Percentiles rank a stretch among this genome's conserved stretches.
phyloP scores from a whole-genome alignment of 2,113 vertebrate genomes.

The Labeo catla region DNA sequence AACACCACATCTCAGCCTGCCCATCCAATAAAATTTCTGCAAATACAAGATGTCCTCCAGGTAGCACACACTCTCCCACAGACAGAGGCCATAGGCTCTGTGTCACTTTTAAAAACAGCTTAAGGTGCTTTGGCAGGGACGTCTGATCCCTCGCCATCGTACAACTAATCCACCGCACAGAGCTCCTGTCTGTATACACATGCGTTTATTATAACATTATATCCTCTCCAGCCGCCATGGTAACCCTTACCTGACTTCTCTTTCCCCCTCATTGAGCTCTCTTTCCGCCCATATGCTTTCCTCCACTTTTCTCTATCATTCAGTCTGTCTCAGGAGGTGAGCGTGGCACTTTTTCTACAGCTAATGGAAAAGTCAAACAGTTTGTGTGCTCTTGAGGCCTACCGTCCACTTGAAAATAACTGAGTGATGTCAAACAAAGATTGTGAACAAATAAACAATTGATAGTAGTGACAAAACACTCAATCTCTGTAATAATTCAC shows the following conservation, averaged over 20 bases:
- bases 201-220: slow-evolving; percentile 42
- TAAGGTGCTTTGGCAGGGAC: neutral
- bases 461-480: neutral
- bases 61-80: neutral
- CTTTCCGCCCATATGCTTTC: slow-evolving; percentile 11
- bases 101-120: slow-evolving; percentile 23
- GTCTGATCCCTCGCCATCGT: slow-evolving; percentile 23
- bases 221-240: slow-evolving; percentile 47
- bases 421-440: slow-evolving; percentile 28
- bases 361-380: slow-evolving; percentile 14
- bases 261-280: slow-evolving; percentile 25
- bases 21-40: neutral
- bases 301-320: neutral
- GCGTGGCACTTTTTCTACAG: neutral
- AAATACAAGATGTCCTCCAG: slow-evolving; percentile 1
- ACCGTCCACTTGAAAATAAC: neutral
- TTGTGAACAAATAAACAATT: neutral
- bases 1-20: neutral
- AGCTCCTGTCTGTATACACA: slow-evolving; percentile 12
- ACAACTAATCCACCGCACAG: slow-evolving; percentile 41
- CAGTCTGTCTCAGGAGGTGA: neutral
- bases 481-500: neutral
- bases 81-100: neutral
- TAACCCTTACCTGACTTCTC: slow-evolving; percentile 45
- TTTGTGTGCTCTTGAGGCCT: neutral